A percentile compares a stretch with the other conserved stretches of the same genome.
Evolutionary conservation across 2,113 vertebrate genomes (phyloP).

Genomic region (Beaufortia kweichowensis): DNA sequence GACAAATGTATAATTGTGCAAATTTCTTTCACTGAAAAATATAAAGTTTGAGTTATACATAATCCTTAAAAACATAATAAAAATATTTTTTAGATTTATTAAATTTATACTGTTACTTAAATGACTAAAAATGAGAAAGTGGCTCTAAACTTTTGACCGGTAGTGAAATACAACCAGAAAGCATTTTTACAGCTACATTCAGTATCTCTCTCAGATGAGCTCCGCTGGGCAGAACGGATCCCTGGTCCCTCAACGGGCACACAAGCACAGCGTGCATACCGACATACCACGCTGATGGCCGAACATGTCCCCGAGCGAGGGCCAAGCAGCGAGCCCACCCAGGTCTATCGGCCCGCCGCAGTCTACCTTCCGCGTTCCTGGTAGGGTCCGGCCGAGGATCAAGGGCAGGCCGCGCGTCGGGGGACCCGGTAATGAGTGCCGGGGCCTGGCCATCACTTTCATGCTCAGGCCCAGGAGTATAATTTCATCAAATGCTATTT

Average conservation of each 20-base stretch:
- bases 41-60: no score
- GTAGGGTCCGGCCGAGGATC: slow-evolving; percentile 66
- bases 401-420: slow-evolving; percentile 68
- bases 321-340: slow-evolving; percentile 73
- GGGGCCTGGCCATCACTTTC: slow-evolving; percentile 69
- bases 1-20: no score
- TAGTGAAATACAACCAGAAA: neutral
- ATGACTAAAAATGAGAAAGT: no score
- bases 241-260: slow-evolving; percentile 56
- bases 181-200: neutral
- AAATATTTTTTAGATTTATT: no score
- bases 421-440: slow-evolving; percentile 74
- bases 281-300: slow-evolving; percentile 73
- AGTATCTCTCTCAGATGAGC: slow-evolving; percentile 38
- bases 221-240: slow-evolving; percentile 18
- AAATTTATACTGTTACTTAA: no score
- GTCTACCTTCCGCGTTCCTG: slow-evolving; percentile 72
- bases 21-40: no score
- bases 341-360: slow-evolving; percentile 60
- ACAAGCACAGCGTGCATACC: slow-evolving; percentile 65
- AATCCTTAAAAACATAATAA: no score
- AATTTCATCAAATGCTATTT: slow-evolving; percentile 77
- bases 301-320: slow-evolving; percentile 65
- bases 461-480: slow-evolving; percentile 71
- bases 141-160: no score